These are phyloP conservation scores for Proterorhinus semilunaris DNA, from an alignment of 2,113 vertebrate genomes.

Conservation along the genomic window DNA sequence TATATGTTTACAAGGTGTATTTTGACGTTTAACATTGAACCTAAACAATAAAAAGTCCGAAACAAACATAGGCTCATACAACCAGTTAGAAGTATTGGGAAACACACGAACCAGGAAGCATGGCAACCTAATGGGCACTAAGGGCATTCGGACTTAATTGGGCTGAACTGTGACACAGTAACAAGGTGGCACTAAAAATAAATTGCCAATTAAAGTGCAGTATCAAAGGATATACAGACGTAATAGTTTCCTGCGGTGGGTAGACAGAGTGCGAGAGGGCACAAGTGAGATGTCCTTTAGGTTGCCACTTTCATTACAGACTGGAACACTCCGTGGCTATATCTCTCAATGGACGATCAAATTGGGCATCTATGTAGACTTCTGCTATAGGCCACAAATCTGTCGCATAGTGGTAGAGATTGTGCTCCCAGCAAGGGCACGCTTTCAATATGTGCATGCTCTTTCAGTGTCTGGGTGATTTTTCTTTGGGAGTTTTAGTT, in stretches of 20 bases:
- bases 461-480: too few relatives aligned
- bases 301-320: not conserved
- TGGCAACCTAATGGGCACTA: not conserved
- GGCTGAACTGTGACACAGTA: not conserved
- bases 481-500: too few relatives aligned
- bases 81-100: not conserved
- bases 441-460: too few relatives aligned
- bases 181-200: constrained; percentile 2
- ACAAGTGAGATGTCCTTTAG: not conserved
- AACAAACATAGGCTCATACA: not conserved
- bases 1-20: not conserved
- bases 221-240: not conserved
- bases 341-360: not conserved
- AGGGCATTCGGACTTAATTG: constrained; percentile 1
- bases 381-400: not conserved
- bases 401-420: too few relatives aligned
- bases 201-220: constrained; percentile 2
- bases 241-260: not conserved
- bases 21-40: not conserved
- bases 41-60: not conserved
- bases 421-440: too few relatives aligned
- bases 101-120: not conserved
- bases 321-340: not conserved
- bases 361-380: not conserved
- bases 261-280: not conserved